Evolutionary conservation across 2,888 invertebrate genomes (phyloP).

Genomic region (Mamestra brassicae): DNA sequence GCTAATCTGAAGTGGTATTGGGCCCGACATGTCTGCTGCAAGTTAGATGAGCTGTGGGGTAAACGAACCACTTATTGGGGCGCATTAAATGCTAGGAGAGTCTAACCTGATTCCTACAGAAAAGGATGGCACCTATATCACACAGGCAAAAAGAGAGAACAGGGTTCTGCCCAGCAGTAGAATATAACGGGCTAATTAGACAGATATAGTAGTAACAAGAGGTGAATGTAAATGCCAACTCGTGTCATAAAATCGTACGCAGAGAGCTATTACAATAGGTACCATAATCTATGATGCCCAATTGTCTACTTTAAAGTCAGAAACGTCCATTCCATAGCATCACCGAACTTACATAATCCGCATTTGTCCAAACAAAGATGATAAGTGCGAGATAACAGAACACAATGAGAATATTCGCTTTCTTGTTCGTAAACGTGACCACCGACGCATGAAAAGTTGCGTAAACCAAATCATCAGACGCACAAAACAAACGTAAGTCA

Average conservation of each 20-base stretch:
- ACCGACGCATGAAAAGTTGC: conserved; percentile 74
- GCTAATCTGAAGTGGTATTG: background rate
- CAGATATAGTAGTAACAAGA: background rate
- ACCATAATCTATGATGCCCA: conserved; percentile 17
- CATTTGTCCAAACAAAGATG: conserved; percentile 58
- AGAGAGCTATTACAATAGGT: background rate
- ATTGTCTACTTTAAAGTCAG: conserved; percentile 8
- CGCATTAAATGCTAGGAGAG: too few relatives aligned
- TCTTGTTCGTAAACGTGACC: conserved; percentile 70
- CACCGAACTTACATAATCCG: conserved; percentile 57
- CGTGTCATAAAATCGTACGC: background rate
- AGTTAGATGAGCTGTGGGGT: background rate
- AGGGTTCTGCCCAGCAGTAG: background rate
- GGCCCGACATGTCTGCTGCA: background rate
- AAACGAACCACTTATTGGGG: background rate
- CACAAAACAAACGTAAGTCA: conserved; percentile 58
- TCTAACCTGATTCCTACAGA: background rate
- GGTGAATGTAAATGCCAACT: conserved; percentile 1
- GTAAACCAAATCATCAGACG: conserved; percentile 71
- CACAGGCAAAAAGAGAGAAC: too few relatives aligned
- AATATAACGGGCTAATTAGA: background rate
- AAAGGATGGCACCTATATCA: background rate
- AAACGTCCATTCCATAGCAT: conserved; percentile 47
- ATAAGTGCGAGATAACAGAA: conserved; percentile 61
- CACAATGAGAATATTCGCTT: conserved; percentile 74